Percentiles rank a stretch among this genome's conserved stretches.
Conservation (phyloP, 2,113 vertebrate genomes). For the Otocyon megalotis region DNA sequence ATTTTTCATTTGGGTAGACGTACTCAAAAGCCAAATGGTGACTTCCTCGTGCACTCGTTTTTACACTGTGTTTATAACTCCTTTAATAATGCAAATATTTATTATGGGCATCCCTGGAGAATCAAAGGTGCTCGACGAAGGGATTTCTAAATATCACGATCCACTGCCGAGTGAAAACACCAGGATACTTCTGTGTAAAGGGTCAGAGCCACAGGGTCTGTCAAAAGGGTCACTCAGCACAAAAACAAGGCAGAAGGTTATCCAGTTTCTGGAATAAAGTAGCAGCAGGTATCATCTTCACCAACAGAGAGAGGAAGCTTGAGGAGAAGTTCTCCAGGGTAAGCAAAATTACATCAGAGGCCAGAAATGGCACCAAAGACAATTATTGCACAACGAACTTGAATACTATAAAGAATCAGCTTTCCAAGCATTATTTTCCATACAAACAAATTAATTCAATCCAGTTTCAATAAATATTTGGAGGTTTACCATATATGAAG, state of each 20-base stretch:
- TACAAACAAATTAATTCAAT: background rate
- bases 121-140: conserved; percentile 85
- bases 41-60: conserved; percentile 85
- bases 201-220: conserved; percentile 82
- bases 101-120: conserved; percentile 87
- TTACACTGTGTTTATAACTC: conserved; percentile 84
- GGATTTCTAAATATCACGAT: conserved; percentile 85
- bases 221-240: conserved; percentile 69
- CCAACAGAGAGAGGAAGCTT: conserved; percentile 68
- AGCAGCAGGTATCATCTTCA: conserved; percentile 79
- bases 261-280: conserved; percentile 75
- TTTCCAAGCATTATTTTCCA: conserved; percentile 1
- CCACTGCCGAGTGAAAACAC: conserved; percentile 82
- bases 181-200: conserved; percentile 83
- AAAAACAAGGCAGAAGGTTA: conserved; percentile 82
- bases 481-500: background rate
- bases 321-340: conserved; percentile 67
- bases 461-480: background rate
- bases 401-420: background rate
- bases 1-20: conserved; percentile 89
- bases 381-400: background rate
- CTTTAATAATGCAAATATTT: conserved; percentile 90
- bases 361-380: conserved; percentile 67
- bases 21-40: conserved; percentile 87
- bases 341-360: conserved; percentile 50